Evolutionary conservation across 2,797 vertebrate genomes (phyloP).

Genomic region (Macroramphosus scolopax): DNA sequence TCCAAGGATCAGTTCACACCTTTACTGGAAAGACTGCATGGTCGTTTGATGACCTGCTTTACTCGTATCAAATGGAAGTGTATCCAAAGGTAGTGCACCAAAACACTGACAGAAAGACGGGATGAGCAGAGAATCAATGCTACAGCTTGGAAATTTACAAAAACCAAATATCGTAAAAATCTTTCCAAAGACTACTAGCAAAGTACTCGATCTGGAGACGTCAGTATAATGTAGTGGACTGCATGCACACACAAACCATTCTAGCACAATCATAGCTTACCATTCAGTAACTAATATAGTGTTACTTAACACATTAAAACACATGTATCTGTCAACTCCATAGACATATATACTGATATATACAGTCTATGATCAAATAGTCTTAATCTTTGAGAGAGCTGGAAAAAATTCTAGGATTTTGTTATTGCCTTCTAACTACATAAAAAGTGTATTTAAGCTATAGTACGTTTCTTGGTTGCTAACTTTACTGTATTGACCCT

Average conservation of each 20-base stretch:
- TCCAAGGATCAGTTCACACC: no score
- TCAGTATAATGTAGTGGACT: slow-evolving; percentile 27
- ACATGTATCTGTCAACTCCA: no score
- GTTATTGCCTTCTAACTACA: slow-evolving; percentile 42
- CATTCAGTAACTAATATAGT: slow-evolving; percentile 25
- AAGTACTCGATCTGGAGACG: slow-evolving; percentile 7
- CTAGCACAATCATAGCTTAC: slow-evolving; percentile 15
- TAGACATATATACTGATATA: no score
- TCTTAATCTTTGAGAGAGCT: slow-evolving; percentile 4
- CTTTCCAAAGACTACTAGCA: slow-evolving; percentile 28
- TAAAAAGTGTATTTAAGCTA: slow-evolving; percentile 59
- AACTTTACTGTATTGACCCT: slow-evolving; percentile 48
- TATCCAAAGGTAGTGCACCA: slow-evolving; percentile 26
- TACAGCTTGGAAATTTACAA: slow-evolving; percentile 29
- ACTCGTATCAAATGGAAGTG: neutral
- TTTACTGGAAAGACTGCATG: slow-evolving; percentile 3
- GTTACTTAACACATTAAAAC: slow-evolving; percentile 23
- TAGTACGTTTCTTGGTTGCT: slow-evolving; percentile 56
- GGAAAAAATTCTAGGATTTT: slow-evolving; percentile 4
- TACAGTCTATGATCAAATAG: no score
- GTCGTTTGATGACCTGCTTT: neutral
- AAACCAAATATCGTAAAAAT: slow-evolving; percentile 38
- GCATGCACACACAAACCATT: slow-evolving; percentile 13
- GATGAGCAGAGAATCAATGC: slow-evolving; percentile 8
- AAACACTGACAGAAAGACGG: slow-evolving; percentile 18